These are phyloP conservation scores for Trachelus troglodyta DNA, from an alignment of 2,888 invertebrate species.

Conservation along the genomic window DNA sequence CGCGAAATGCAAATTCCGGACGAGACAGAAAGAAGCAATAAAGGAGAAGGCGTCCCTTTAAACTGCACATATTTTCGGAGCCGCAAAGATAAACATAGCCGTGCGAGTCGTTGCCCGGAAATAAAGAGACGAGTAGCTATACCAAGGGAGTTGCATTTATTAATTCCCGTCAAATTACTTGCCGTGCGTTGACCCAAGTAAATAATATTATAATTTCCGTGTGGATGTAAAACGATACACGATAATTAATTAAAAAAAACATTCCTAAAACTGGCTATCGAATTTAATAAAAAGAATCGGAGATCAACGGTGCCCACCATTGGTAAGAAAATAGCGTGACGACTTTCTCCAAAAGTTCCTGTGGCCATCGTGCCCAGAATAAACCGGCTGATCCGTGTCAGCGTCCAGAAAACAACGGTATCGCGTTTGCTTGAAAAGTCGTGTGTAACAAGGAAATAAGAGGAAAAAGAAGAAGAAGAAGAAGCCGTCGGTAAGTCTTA, in stretches of 20 bases:
- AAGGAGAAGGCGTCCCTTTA: not conserved
- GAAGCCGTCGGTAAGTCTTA: not conserved
- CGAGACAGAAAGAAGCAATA: not conserved
- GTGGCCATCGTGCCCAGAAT: not conserved
- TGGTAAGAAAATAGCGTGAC: not conserved
- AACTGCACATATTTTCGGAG: not conserved
- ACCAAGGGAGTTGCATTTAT: not conserved
- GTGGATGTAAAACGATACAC: not conserved
- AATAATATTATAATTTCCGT: not conserved
- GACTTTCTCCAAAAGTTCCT: not conserved
- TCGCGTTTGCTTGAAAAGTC: not conserved
- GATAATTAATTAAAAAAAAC: not conserved
- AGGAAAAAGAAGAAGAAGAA: not conserved
- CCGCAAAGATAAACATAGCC: not conserved
- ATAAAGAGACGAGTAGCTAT: not conserved
- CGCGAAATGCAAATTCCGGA: not conserved
- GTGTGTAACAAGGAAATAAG: not conserved
- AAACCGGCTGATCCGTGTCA: not conserved
- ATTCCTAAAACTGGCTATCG: not conserved
- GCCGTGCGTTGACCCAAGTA: not conserved
- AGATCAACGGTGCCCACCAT: not conserved
- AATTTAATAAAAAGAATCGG: not conserved
- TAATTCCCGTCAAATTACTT: not conserved
- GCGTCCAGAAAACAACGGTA: not conserved
- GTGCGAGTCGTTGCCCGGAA: not conserved